phyloP scores from a whole-genome alignment of 2,797 vertebrate genomes.

The Sphenopsis melanotis region DNA sequence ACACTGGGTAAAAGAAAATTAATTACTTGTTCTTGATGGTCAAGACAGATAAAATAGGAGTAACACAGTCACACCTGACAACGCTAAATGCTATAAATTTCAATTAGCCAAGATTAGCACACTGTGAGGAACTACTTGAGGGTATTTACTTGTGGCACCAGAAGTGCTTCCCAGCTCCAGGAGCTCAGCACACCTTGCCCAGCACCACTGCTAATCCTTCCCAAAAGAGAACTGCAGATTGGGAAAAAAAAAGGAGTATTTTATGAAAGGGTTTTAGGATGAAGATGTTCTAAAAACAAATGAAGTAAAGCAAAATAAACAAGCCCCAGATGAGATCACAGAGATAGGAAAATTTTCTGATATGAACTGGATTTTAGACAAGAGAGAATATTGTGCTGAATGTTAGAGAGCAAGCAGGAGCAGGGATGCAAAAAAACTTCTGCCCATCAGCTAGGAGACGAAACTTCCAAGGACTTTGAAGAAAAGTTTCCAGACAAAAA shows the following conservation, averaged over 20 bases:
- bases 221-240: background rate
- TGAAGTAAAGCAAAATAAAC: background rate
- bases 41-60: background rate
- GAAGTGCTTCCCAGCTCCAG: background rate
- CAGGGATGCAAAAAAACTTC: background rate
- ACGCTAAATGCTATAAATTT: background rate
- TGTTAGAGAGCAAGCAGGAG: background rate
- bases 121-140: background rate
- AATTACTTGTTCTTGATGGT: background rate
- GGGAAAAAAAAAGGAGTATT: background rate
- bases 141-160: background rate
- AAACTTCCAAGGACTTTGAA: background rate
- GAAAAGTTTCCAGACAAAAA: slow-evolving; percentile 4
- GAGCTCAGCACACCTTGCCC: background rate
- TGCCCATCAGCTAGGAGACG: background rate
- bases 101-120: background rate
- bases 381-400: background rate
- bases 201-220: background rate
- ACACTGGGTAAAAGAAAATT: background rate
- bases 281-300: background rate
- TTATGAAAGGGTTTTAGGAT: background rate
- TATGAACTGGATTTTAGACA: background rate
- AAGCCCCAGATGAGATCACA: background rate
- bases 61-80: background rate
- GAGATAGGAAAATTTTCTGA: background rate